Evolutionary conservation across 2,113 vertebrate genomes (phyloP), one percentile per base, ranked within the genome.

Genomic region (Tiliqua scincoides): DNA sequence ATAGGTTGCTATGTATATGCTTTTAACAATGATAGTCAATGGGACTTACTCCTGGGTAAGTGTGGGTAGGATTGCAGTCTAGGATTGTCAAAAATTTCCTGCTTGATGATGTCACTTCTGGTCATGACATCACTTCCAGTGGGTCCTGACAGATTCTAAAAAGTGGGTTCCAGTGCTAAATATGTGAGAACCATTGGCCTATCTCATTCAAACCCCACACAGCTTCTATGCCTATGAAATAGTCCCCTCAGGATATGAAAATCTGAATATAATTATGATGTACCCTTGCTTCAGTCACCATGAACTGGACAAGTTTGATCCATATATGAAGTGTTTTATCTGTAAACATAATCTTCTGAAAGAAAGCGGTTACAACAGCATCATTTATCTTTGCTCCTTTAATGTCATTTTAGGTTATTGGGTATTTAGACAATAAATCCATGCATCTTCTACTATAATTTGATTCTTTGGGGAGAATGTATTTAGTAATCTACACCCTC

Each of bases 401-500:
- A 83, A 40, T 43, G 48, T 61, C n/a, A 25, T 70, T 78, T 84
- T 88, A 61, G 18, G 62, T 77, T 84, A n/a, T 87, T 88, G 87
- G 43, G 73, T 57, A 82, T 52, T 86, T 71, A 35, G 59, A 89
- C 90, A 93, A 81, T 79, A 65, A 79, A 37, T 8, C 63, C 27
- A 80, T 48, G 23, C 9, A 25, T 20, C 8, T 93, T 80, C 27
- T 88, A 78, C 61, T 52, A 23, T 48, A 35, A 84, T 93, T 65
- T 63, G 77, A 59, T 91, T 91, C 87, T 70, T 77, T 89, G 57
- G 77, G 81, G 30, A 0, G 1, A 89, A 92, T 35, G 78, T 91
- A 89, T 90, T 77, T 85, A 9, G 25, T 54, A 89, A 89, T 88
- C 83, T 74, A 85, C 93, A 93, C 94, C 91, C 91, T 87, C 71